These are phyloP conservation scores for Phaonia tiefii DNA, from an alignment of 2,888 invertebrate genomes.

Conservation along the genomic window DNA sequence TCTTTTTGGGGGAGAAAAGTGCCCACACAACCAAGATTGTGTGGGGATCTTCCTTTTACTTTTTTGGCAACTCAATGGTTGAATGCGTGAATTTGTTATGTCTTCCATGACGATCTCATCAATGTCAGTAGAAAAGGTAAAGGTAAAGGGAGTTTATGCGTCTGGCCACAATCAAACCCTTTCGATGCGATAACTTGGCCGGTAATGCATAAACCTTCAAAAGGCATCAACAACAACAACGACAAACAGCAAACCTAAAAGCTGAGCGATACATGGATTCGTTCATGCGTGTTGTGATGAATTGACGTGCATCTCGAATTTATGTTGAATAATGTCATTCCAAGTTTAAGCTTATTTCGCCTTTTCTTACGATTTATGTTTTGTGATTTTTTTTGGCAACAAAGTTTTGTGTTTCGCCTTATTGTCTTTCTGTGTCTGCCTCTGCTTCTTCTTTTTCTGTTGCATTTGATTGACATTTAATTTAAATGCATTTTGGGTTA, in stretches of 20 bases:
- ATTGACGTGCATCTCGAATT: slow-evolving; percentile 70
- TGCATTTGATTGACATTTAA: slow-evolving; percentile 72
- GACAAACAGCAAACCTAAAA: slow-evolving; percentile 5
- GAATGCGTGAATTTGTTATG: slow-evolving; percentile 5
- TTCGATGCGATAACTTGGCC: slow-evolving; percentile 1
- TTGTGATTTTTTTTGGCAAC: slow-evolving; percentile 40
- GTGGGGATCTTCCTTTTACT: slow-evolving; percentile 49
- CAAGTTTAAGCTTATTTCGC: slow-evolving; percentile 63
- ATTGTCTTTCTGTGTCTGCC: slow-evolving; percentile 15
- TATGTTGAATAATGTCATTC: slow-evolving; percentile 69
- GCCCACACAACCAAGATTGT: slow-evolving; percentile 17
- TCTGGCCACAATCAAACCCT: slow-evolving; percentile 24
- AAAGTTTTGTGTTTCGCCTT: slow-evolving; percentile 40
- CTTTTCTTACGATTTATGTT: slow-evolving; percentile 32
- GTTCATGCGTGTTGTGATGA: slow-evolving; percentile 67
- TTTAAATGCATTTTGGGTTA: slow-evolving; percentile 71
- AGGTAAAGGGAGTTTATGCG: slow-evolving; percentile 39
- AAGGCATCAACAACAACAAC: not conserved
- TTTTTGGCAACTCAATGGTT: slow-evolving; percentile 20
- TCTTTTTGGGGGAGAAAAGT: slow-evolving; percentile 45
- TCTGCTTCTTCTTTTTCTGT: slow-evolving; percentile 15
- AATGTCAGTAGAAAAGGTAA: slow-evolving; percentile 42
- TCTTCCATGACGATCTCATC: slow-evolving; percentile 55
- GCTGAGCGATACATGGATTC: slow-evolving; percentile 31
- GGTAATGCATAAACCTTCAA: slow-evolving; percentile 19